Evolutionary conservation across 2,797 vertebrate genomes (phyloP).

Genomic region (Corythornis leucogaster): DNA sequence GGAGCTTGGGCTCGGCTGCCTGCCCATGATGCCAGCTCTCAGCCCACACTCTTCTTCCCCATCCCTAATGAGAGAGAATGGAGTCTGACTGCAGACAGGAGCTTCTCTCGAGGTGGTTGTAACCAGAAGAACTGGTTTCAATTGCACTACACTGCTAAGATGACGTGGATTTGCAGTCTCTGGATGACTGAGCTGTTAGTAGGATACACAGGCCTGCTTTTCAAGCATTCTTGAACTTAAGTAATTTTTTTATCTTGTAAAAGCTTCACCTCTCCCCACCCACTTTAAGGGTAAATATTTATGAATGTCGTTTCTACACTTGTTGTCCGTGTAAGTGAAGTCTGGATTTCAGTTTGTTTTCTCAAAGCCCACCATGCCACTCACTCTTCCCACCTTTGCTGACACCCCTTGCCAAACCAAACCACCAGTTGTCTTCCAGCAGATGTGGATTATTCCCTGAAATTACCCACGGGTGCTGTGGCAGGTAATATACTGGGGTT

Average conservation of each 20-base stretch:
- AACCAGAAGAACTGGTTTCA: slow-evolving; percentile 53
- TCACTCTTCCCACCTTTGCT: background rate
- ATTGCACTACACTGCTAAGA: background rate
- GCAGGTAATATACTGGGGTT: fast-evolving
- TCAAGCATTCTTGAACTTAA: background rate
- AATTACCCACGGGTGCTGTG: background rate
- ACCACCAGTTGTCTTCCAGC: fast-evolving
- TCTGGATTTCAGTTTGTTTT: background rate
- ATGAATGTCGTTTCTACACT: background rate
- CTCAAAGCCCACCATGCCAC: background rate
- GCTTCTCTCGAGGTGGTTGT: background rate
- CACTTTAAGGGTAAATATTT: background rate
- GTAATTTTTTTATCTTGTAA: background rate
- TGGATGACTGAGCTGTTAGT: background rate
- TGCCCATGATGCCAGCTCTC: background rate
- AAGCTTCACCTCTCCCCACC: background rate
- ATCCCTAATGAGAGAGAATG: background rate
- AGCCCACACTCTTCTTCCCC: slow-evolving; percentile 14
- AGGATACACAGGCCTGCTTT: background rate
- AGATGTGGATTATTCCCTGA: background rate
- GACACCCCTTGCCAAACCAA: background rate
- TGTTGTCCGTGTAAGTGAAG: background rate
- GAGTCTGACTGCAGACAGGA: background rate
- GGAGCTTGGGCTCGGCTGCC: background rate
- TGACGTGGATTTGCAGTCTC: background rate